A percentile compares a stretch with the other conserved stretches of the same genome.
These are phyloP conservation scores for Pao palembangensis DNA, from an alignment of 2,113 vertebrate species.

Conservation along the genomic window DNA sequence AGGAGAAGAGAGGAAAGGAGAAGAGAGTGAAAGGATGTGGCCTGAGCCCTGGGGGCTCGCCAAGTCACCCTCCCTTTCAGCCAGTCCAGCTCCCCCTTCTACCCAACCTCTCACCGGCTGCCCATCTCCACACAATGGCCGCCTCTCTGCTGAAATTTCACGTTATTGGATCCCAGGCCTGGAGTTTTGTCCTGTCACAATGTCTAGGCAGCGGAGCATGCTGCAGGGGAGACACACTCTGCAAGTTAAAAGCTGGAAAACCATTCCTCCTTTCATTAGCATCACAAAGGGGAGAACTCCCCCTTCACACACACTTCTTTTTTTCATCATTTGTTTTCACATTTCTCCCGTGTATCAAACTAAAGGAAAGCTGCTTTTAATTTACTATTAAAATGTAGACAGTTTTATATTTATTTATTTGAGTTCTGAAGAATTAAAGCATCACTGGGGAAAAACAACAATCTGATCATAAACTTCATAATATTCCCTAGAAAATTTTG, in stretches of 20 bases:
- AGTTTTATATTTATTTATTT: slow-evolving; percentile 22
- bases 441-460: slow-evolving; percentile 68
- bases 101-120: slow-evolving; percentile 63
- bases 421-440: slow-evolving; percentile 47
- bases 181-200: slow-evolving; percentile 81
- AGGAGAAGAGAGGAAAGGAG: slow-evolving; percentile 46
- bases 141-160: slow-evolving; percentile 82
- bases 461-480: slow-evolving; percentile 72
- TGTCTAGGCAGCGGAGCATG: slow-evolving; percentile 80
- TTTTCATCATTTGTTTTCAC: slow-evolving; percentile 43
- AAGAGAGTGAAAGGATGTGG: slow-evolving; percentile 75
- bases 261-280: slow-evolving; percentile 80
- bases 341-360: slow-evolving; percentile 63
- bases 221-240: slow-evolving; percentile 79
- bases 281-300: slow-evolving; percentile 75
- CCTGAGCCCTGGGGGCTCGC: slow-evolving; percentile 73
- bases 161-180: slow-evolving; percentile 79
- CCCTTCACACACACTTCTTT: slow-evolving; percentile 31
- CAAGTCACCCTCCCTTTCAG: slow-evolving; percentile 72
- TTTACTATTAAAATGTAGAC: not conserved
- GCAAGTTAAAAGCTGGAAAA: slow-evolving; percentile 80
- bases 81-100: slow-evolving; percentile 53
- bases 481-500: slow-evolving; percentile 57
- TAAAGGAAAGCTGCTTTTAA: slow-evolving; percentile 57
- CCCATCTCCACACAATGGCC: slow-evolving; percentile 74